Evolutionary conservation across 2,113 vertebrate species (phyloP), one percentile per base, ranked within the genome.

Genomic region (Theristicus caerulescens): DNA sequence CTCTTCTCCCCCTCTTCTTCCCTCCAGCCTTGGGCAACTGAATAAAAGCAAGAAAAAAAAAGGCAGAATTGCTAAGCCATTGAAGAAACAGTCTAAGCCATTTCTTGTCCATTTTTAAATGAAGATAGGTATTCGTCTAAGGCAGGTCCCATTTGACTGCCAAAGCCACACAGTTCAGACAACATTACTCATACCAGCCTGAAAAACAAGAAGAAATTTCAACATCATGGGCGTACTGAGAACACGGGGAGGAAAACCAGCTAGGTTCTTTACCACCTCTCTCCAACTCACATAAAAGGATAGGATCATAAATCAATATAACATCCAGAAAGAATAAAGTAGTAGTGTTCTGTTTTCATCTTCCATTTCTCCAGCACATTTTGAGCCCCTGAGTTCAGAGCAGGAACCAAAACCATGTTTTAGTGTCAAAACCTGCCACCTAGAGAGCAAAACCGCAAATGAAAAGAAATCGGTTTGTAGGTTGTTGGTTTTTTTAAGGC

Each of bases 391-490:
- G 14, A 77, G 51, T 17, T 94, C 71, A 81, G 86, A 77, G 46
- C 13, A 2, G 62, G 72, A 90, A 73, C 17, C 34, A 92, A 88
- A 77, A 7, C 3, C 46, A 38, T 0, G 2, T 81, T 95, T 86
- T 55, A 12, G 89, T 81, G 69, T 89, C 77, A 95, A 88, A 97
- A 97, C 16, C 88, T 96, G 95, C 96, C 94, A 96, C 83, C 96
- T 96, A 95, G 86, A 96, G 96, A 93, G 59, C 69, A 91, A 89
- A 94, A 86, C 26, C 2, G 2, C 42, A 71, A 83, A 88, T 13
- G 46, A 32, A 79, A 84, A 85, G 40, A 14, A 64, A 29, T 5
- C 70, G 66, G 49, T 73, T 59, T 38, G 52, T 10, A 57, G 38
- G 49, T 57, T 64, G 64, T 11, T 15, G 21, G 64, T 46, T 21